Evolutionary conservation across 2,797 vertebrate genomes (phyloP).

Genomic region (Alcedo atthis): DNA sequence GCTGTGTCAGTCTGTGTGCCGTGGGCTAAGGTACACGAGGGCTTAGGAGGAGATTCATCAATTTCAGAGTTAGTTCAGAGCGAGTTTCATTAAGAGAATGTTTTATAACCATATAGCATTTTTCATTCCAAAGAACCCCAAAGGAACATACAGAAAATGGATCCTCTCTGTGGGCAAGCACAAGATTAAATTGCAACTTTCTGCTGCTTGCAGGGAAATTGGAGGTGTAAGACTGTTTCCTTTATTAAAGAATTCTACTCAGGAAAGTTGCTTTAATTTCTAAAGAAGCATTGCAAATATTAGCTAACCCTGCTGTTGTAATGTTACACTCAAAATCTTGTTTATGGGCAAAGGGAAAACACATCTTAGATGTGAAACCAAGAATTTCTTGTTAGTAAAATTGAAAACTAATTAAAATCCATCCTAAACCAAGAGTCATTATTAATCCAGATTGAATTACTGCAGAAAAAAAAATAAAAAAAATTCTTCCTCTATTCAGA

Average conservation of each 20-base stretch:
- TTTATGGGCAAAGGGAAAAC: neutral
- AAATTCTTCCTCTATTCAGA: neutral
- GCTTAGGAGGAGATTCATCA: neutral
- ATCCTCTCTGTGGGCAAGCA: neutral
- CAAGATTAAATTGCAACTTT: constrained; percentile 46
- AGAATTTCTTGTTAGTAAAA: neutral
- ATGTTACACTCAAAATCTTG: neutral
- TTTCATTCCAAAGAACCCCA: constrained; percentile 37
- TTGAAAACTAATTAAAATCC: neutral
- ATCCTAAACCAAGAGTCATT: neutral
- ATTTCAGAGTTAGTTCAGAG: neutral
- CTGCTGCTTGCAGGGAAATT: neutral
- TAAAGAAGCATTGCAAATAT: neutral
- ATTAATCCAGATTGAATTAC: neutral
- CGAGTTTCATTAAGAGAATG: constrained; percentile 9
- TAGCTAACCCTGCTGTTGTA: neutral
- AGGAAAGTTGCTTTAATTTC: neutral
- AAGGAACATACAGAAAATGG: constrained; percentile 12
- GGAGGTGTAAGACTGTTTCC: neutral
- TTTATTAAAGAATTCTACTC: neutral
- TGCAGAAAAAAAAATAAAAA: neutral
- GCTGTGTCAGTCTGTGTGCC: neutral
- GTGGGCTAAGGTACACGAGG: neutral
- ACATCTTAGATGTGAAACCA: neutral
- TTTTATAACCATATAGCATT: constrained; percentile 11